Percentiles rank a stretch among this genome's conserved stretches.
Evolutionary conservation across 2,797 vertebrate species (phyloP).

Genomic region (Botia kubotai): DNA sequence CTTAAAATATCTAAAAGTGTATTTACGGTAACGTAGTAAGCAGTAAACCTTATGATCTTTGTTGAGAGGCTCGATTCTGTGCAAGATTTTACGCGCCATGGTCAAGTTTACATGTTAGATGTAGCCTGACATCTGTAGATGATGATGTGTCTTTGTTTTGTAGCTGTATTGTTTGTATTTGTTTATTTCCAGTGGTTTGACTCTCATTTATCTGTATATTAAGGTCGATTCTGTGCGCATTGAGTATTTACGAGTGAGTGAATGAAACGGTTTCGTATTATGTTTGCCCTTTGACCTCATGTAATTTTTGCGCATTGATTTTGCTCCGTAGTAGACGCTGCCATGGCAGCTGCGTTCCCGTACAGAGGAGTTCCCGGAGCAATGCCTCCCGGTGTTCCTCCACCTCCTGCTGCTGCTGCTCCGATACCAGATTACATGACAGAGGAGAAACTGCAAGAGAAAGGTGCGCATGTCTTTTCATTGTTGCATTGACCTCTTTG

Average conservation of each 20-base stretch:
- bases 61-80: background rate
- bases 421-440: constrained; percentile 95
- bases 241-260: too few relatives aligned
- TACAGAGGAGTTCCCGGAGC: constrained; percentile 85
- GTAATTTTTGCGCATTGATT: background rate
- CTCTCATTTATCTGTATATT: too few relatives aligned
- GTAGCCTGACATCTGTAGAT: too few relatives aligned
- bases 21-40: too few relatives aligned
- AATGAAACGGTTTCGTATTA: background rate
- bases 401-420: constrained; percentile 68
- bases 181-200: too few relatives aligned
- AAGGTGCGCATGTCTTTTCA: constrained; percentile 76
- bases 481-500: background rate
- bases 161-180: too few relatives aligned
- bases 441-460: constrained; percentile 97
- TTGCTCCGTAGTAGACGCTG: constrained; percentile 58
- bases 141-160: too few relatives aligned
- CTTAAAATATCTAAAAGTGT: background rate
- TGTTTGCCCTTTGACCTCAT: background rate
- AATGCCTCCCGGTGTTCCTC: constrained; percentile 84
- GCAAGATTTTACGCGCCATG: constrained; percentile 6
- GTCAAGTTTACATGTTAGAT: too few relatives aligned
- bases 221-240: too few relatives aligned
- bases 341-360: constrained; percentile 92
- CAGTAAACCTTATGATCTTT: background rate